Base-by-base conservation (phyloP, 1,140 invertebrate species). In the Aphelenchoides besseyi region DNA sequence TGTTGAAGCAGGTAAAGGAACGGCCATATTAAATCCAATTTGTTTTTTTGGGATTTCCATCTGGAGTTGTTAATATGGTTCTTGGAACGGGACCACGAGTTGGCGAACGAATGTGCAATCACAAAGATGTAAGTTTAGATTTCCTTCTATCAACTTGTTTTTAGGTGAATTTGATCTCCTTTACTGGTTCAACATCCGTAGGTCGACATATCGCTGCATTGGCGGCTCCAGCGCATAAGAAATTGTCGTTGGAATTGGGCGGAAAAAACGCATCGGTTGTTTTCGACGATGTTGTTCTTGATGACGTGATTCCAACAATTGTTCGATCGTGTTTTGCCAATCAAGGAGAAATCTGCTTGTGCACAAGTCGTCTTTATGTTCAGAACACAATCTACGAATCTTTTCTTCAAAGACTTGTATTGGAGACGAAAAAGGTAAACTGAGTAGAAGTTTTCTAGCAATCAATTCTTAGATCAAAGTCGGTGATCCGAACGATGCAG, bases 231-330 rank as follows among this genome's bases (percentile, higher is more conserved):
- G 73, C 82, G 37, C 85, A 86, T 69, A 89, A 89, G 70, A 89
- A 89, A 79, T 80, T 89, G 0, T 89, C 88, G 2, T 77, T 89
- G 1, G 88, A 89, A 87, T 85, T 89, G 80, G 89, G 89, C 18
- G 89, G 89, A 16, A 89, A 89, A 78, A 89, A 89, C 84, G 85
- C 89, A 12, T 88, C 85, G 8, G 85, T 89, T 16, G 85, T 89
- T 33, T 89, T 89, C 76, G 80, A 79, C 62, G 87, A 88, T 79
- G 86, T 85, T 59, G 85, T 89, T 77, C 73, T 89, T 2, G 84
- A 86, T 0, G 86, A 86, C 72, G 86, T 86, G 72, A 77, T 89
- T 23, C 72, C 83, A 2, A 84, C 84, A 8, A 82, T 59, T 72
- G 81, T 77, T 41, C 88, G 87, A 73, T 88, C 87, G n/a, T 86